These are phyloP conservation scores for Platysteira castanea DNA, from an alignment of 2,113 vertebrate species.

Conservation along the genomic window DNA sequence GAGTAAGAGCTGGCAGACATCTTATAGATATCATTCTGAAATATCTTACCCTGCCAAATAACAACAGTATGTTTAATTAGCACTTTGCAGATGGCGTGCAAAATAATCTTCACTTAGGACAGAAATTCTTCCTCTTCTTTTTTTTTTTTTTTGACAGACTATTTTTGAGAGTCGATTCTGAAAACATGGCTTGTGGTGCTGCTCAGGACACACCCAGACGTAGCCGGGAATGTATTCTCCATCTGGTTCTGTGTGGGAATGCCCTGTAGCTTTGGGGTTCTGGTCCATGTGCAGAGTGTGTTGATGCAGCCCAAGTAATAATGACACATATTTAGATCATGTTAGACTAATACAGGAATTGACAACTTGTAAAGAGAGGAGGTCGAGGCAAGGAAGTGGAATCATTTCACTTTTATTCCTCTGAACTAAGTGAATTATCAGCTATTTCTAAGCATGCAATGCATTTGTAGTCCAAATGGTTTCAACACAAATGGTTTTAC, in stretches of 20 bases:
- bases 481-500: neutral
- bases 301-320: neutral
- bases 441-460: neutral
- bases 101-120: slow-evolving; percentile 53
- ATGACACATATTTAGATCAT: neutral
- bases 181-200: neutral
- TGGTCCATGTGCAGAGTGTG: neutral
- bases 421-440: neutral
- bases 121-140: neutral
- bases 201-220: neutral
- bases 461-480: neutral
- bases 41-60: slow-evolving; percentile 74
- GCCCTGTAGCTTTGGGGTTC: neutral
- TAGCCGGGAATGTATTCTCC: neutral
- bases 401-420: neutral
- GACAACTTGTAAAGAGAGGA: neutral
- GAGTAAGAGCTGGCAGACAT: slow-evolving; percentile 72
- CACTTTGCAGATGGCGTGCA: slow-evolving; percentile 63
- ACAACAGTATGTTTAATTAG: slow-evolving; percentile 69
- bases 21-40: slow-evolving; percentile 72
- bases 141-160: slow-evolving; percentile 1
- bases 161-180: slow-evolving; percentile 53
- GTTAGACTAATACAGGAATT: neutral
- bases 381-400: neutral
- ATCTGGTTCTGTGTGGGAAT: neutral